Evolutionary conservation across 2,113 vertebrate species (phyloP), one percentile per base, ranked within the genome.

Genomic region (Pantherophis guttatus): DNA sequence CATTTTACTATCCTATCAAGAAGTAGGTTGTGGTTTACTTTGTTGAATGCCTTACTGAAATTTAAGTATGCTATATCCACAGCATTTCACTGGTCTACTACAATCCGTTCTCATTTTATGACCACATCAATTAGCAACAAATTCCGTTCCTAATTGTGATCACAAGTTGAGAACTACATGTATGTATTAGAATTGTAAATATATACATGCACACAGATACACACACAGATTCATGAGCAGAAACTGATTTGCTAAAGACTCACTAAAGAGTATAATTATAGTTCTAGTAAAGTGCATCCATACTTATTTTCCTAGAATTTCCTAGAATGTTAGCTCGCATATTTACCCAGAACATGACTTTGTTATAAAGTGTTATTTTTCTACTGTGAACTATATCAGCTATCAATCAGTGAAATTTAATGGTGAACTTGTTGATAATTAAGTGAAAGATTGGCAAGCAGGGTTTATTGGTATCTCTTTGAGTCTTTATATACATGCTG

Each of bases 401-500:
- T 94, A 1, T 96, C 93, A 94, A 29, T 95, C 86, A 94, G 57
- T 44, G 92, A 86, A 39, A 89, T 52, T 9, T 92, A 94, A 65
- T 86, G 93, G 33, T 91, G 90, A 65, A 21, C 88, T 93, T 93
- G 89, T 95, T 96, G 57, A 87, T 15, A 89, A 91, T 53, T 58
- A 12, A 91, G 50, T 91, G 8, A 96, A 92, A 55, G 59, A 10
- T 92, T 95, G 24, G 53, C 86, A 75, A 57, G 52, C 48, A 93
- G 62, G 57, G 65, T 29, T 89, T 94, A 92, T 94, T 58, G 94
- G 50, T 58, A 91, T 50, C 15, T 23, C 70, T 87, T 91, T 85
- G 91, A 90, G 50, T 93, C 91, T 89, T 94, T 26, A 48, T 89
- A 33, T 7, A 75, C 8, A 90, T 57, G 86, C 55, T 93, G 87